Base-by-base conservation (phyloP, 2,113 vertebrate species). In the Rhinopithecus roxellana region DNA sequence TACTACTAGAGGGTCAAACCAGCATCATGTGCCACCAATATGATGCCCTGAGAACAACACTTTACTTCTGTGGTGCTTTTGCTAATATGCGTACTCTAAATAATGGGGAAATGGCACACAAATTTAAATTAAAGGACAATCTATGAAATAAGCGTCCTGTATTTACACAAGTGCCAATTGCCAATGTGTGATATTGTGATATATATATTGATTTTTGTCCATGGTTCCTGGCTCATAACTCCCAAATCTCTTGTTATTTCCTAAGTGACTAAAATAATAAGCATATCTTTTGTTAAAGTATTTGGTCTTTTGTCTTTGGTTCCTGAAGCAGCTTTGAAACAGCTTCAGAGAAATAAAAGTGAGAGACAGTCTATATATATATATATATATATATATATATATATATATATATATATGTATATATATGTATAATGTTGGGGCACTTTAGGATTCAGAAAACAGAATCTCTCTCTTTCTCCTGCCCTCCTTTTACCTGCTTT, bases 71-170 rank as follows among this genome's bases (percentile, higher is more conserved):
- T 43, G 32, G 22, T 75, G 69, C 88, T 70, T 70, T 20, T 72
- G 23, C 12, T 82, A 93, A 93, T 38, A 79, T 67, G 45, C 25
- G 83, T 93, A 61, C 94, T 40, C n/a, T 93, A 96, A 82, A 90
- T 57, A 55, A 96, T 43, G 8, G 61, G 38, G 55, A 96, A 89
- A 52, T 38, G n/a, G 6, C 13, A 92, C 35, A 79, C 61, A 95
- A 92, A 90, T 20, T 48, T 86, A 90, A 91, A 72, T 13, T 67
- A 35, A 95, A 12, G 11, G 40, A 32, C 3, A 72, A 12, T 80
- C 45, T 84, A 74, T 22, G 92, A 89, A 84, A 80, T 48, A 92
- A 69, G 5, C 89, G 18, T 43, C 38, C 14, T 88, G 2, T 55
- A 57, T 86, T 93, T 78, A 61, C 27, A 45, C 45, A 78, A 88